Evolutionary conservation across 2,797 vertebrate genomes (phyloP).

Genomic region (Nannoperca obscura): DNA sequence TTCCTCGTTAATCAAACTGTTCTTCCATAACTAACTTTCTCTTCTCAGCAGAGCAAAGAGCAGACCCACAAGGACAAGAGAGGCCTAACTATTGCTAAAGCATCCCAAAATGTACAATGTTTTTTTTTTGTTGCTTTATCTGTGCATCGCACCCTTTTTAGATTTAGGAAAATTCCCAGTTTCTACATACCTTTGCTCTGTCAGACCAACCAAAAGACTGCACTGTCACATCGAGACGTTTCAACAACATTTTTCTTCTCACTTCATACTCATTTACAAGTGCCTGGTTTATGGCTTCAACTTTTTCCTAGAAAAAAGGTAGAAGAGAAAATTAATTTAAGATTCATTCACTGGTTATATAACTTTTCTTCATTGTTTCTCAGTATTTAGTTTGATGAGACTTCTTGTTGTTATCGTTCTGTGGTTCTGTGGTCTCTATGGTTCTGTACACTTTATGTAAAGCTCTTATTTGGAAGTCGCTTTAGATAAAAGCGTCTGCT

Average conservation of each 20-base stretch:
- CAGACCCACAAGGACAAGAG: neutral
- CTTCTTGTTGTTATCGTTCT: no score
- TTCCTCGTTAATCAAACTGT: neutral
- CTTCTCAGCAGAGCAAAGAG: neutral
- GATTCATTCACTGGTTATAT: neutral
- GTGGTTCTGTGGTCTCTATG: no score
- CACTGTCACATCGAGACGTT: constrained; percentile 96
- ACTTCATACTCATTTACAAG: constrained; percentile 97
- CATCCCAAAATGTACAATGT: neutral
- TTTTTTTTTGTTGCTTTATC: rapidly evolving
- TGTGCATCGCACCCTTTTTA: neutral
- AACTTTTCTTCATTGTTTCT: neutral
- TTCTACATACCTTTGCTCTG: constrained; percentile 91
- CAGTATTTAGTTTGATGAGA: no score
- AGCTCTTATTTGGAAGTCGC: no score
- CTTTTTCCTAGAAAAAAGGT: constrained; percentile 90
- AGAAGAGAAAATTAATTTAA: rapidly evolving
- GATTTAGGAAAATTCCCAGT: neutral
- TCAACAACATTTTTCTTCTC: constrained; percentile 95
- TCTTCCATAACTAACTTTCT: neutral
- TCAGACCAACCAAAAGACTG: constrained; percentile 99
- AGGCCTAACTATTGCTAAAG: no score
- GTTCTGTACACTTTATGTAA: no score
- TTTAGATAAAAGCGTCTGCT: no score
- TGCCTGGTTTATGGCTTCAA: constrained; percentile 97